These are phyloP conservation scores for Pentamera pediparva DNA, from an alignment of 53 echinoderm and acorn worm genomes.

Conservation along the genomic window DNA sequence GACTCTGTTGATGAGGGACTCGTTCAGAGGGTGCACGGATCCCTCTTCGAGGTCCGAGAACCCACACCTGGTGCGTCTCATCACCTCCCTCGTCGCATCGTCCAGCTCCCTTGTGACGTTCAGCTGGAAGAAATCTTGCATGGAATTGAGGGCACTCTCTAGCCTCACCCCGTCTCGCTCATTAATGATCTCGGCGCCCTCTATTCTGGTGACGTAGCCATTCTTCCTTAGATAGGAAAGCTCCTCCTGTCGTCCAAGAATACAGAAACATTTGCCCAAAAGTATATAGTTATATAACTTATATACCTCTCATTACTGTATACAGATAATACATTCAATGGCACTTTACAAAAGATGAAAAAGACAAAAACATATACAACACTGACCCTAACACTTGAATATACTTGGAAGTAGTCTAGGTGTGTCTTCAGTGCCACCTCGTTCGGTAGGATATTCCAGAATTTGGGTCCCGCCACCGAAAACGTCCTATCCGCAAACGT, in stretches of 20 bases:
- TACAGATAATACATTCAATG: too few species aligned
- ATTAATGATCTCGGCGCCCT: slow-evolving; percentile 17
- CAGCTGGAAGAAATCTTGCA: slow-evolving; percentile 69
- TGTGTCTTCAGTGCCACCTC: too few species aligned
- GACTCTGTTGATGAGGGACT: slow-evolving; percentile 20
- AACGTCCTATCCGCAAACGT: too few species aligned
- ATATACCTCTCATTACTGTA: too few species aligned
- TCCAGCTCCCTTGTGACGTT: slow-evolving; percentile 59
- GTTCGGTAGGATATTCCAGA: too few species aligned
- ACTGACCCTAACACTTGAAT: too few species aligned
- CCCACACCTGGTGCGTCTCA: slow-evolving; percentile 79
- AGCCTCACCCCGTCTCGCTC: slow-evolving; percentile 30
- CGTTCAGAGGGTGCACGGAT: slow-evolving; percentile 26
- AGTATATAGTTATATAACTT: not conserved
- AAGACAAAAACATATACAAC: too few species aligned
- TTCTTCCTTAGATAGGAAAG: slow-evolving; percentile 49
- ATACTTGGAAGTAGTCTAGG: too few species aligned
- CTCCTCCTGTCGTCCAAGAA: slow-evolving; percentile 38
- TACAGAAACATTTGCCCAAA: not conserved
- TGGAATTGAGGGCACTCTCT: slow-evolving; percentile 37
- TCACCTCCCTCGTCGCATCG: slow-evolving; percentile 46
- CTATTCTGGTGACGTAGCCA: slow-evolving; percentile 48
- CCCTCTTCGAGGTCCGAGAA: slow-evolving; percentile 62
- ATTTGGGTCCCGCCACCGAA: too few species aligned
- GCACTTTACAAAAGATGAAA: too few species aligned